Evolutionary conservation across 2,113 vertebrate genomes (phyloP).

Genomic region (Campylomormyrus tamandua): DNA sequence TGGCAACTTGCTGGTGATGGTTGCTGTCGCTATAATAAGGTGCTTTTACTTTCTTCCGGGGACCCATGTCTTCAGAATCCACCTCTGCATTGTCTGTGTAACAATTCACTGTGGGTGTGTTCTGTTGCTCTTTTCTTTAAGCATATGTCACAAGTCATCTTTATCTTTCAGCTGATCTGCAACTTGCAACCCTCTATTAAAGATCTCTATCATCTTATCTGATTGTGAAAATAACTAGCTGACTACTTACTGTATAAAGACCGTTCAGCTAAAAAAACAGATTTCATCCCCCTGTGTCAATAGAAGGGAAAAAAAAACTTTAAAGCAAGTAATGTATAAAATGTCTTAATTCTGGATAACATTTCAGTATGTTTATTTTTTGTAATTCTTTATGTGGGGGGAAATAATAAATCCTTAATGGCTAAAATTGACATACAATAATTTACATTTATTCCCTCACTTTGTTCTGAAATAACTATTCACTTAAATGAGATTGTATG

Average conservation of each 20-base stretch:
- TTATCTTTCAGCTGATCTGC: constrained; percentile 47
- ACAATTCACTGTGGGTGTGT: constrained; percentile 43
- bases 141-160: constrained; percentile 46
- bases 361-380: background rate
- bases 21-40: background rate
- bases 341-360: background rate
- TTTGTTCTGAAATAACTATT: background rate
- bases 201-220: constrained; percentile 39
- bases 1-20: background rate
- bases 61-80: background rate
- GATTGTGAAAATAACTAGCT: constrained; percentile 36
- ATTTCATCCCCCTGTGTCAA: background rate
- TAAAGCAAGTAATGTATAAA: background rate
- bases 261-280: constrained; percentile 2
- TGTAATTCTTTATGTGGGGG: background rate
- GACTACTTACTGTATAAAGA: constrained; percentile 33
- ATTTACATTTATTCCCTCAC: background rate
- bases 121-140: background rate
- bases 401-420: background rate
- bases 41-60: background rate
- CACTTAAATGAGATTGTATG: no score
- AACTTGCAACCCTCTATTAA: constrained; percentile 50
- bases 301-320: background rate
- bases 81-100: constrained; percentile 22
- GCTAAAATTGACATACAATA: background rate